phyloP scores from a whole-genome alignment of 1,140 invertebrate species.

The Rhopalosiphum maidis region DNA sequence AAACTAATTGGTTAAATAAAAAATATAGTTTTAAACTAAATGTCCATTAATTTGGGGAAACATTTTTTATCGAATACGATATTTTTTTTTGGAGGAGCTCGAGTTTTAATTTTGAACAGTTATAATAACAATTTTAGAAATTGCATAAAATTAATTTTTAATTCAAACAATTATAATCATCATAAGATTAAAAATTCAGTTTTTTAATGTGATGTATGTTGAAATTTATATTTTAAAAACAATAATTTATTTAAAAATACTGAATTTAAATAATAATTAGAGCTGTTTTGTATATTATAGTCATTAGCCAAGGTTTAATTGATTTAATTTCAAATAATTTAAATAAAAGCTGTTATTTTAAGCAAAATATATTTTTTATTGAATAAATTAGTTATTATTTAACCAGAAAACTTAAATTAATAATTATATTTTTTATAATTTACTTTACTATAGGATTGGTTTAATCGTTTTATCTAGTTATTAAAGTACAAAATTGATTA shows the following conservation, averaged over 20 bases:
- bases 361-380: background rate
- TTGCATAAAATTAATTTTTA: background rate
- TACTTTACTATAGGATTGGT: too few species aligned
- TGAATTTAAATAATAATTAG: background rate
- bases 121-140: background rate
- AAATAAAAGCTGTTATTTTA: background rate
- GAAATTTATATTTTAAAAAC: background rate
- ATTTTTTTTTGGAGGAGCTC: background rate
- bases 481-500: background rate
- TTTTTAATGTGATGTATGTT: background rate
- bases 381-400: background rate
- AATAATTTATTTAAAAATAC: background rate
- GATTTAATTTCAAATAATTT: background rate
- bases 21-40: background rate
- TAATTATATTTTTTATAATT: background rate
- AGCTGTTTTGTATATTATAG: background rate
- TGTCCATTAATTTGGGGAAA: background rate
- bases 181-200: background rate
- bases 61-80: background rate
- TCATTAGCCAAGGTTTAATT: background rate
- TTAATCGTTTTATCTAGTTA: background rate
- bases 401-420: background rate
- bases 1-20: background rate
- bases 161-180: background rate
- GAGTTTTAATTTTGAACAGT: background rate